Evolutionary conservation across 2,888 invertebrate genomes (phyloP).

Genomic region (Coelopa pilipes): DNA sequence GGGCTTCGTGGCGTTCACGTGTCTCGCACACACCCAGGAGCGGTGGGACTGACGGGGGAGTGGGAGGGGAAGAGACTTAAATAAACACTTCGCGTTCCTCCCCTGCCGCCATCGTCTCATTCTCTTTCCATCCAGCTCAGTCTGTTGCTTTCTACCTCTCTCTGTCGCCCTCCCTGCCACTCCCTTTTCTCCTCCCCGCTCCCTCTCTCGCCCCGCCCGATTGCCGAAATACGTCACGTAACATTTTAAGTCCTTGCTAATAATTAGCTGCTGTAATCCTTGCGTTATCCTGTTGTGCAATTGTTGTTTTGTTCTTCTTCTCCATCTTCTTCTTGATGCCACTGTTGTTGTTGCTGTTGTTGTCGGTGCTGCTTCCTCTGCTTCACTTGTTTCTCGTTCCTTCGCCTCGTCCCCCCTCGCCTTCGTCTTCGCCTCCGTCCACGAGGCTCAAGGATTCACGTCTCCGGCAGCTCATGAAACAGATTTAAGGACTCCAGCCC

Average conservation of each 20-base stretch:
- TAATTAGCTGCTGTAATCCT: constrained; percentile 51
- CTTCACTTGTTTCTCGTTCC: neutral
- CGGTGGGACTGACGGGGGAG: too few relatives aligned
- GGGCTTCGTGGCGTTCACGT: too few relatives aligned
- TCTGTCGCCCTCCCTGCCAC: too few relatives aligned
- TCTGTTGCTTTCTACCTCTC: too few relatives aligned
- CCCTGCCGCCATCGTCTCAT: too few relatives aligned
- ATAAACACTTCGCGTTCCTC: constrained; percentile 24
- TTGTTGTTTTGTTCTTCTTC: neutral
- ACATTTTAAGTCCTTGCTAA: constrained; percentile 50
- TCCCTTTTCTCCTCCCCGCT: too few relatives aligned
- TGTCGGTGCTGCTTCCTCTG: neutral
- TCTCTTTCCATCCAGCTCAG: too few relatives aligned
- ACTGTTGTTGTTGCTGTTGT: constrained; percentile 19
- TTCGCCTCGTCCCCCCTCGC: neutral
- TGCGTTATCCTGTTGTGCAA: constrained; percentile 39
- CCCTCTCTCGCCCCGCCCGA: too few relatives aligned
- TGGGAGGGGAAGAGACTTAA: neutral
- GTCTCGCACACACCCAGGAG: too few relatives aligned
- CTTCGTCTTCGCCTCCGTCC: neutral
- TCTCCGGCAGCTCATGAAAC: neutral
- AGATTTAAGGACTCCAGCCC: neutral
- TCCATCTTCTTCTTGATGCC: neutral
- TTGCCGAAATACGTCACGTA: constrained; percentile 45
- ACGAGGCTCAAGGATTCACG: neutral